Base-by-base conservation (phyloP, 2,113 vertebrate genomes). In the Vidua macroura region DNA sequence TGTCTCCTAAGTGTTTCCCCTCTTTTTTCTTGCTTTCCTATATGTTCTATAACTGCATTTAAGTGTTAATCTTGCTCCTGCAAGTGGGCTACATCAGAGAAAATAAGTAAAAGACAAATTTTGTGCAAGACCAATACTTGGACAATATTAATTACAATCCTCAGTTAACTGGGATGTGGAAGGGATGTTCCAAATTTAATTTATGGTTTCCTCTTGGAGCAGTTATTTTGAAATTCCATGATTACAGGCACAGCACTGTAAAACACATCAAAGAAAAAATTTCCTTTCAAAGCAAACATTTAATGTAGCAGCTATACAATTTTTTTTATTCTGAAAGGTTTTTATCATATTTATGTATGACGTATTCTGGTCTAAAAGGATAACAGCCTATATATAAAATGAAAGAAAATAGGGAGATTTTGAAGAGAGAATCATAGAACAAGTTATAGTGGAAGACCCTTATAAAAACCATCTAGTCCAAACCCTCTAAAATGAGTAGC, bases 51-150 rank as follows among this genome's bases (percentile, higher is more conserved):
- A 44, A 7, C 7, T 77, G 70, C 63, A 33, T 48, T 86, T 67
- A 64, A 74, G 92, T 76, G n/a, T 2, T 74, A 56, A 64, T 68
- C 52, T 73, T 83, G 5, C 7, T 66, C 13, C 23, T 74, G 62
- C 6, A 63, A 63, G 15, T 59, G 13, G 4, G 20, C 13, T 86
- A 21, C 20, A 5, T 16, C 19, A 31, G 83, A 90, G 13, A 88
- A 55, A 93, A 60, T 64, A 52, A 94, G 86, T 83, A 37, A 86
- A 94, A 17, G 11, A 83, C 17, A 88, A 53, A 62, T 94, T 92
- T 58, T 20, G 51, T 46, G 19, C 23, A 89, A 94, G 39, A 53
- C 10, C 66, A 83, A 49, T 74, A 66, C 43, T 78, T 80, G 46
- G 11, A 17, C 53, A 88, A 41, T 67, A 89, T 83, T 86, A 48